Percentiles rank a stretch among this genome's conserved stretches.
phyloP scores from a whole-genome alignment of 2,797 vertebrate species.

The Peromyscus melanophrys region DNA sequence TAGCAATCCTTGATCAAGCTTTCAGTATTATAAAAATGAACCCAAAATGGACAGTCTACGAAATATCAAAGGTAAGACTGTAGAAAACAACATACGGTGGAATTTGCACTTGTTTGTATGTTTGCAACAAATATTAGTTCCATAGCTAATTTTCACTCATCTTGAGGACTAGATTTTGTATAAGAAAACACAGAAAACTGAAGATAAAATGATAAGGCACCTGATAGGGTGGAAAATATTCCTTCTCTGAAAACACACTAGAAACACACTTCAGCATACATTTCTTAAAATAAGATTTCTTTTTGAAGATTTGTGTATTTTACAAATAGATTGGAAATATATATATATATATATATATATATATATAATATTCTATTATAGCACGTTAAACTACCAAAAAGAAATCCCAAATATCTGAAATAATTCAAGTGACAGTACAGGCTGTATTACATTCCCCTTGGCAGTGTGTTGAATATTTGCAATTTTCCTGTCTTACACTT shows the following conservation, averaged over 20 bases:
- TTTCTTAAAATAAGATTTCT: slow-evolving; percentile 63
- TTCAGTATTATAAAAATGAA: slow-evolving; percentile 2
- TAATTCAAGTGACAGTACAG: slow-evolving; percentile 69
- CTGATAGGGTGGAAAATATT: slow-evolving; percentile 34
- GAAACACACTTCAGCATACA: slow-evolving; percentile 67
- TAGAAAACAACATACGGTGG: not conserved
- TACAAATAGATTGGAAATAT: slow-evolving; percentile 72
- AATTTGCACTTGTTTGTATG: slow-evolving; percentile 10
- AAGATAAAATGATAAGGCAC: slow-evolving; percentile 34
- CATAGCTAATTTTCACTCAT: not conserved
- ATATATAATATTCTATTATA: slow-evolving; percentile 60
- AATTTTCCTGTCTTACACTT: slow-evolving; percentile 81
- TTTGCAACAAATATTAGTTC: slow-evolving; percentile 45
- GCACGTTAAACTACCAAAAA: slow-evolving; percentile 70
- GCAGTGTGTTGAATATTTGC: slow-evolving; percentile 74
- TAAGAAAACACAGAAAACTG: slow-evolving; percentile 12
- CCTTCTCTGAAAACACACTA: slow-evolving; percentile 19
- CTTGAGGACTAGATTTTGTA: slow-evolving; percentile 38
- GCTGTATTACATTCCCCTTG: slow-evolving; percentile 71
- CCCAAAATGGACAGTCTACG: not conserved
- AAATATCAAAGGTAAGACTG: slow-evolving; percentile 7
- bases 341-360: slow-evolving; percentile 45
- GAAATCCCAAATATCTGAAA: slow-evolving; percentile 75
- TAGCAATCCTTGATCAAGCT: not conserved
- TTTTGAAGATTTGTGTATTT: slow-evolving; percentile 66